phyloP scores from a whole-genome alignment of 2,888 invertebrate genomes.

The Drosophila anomalata region DNA sequence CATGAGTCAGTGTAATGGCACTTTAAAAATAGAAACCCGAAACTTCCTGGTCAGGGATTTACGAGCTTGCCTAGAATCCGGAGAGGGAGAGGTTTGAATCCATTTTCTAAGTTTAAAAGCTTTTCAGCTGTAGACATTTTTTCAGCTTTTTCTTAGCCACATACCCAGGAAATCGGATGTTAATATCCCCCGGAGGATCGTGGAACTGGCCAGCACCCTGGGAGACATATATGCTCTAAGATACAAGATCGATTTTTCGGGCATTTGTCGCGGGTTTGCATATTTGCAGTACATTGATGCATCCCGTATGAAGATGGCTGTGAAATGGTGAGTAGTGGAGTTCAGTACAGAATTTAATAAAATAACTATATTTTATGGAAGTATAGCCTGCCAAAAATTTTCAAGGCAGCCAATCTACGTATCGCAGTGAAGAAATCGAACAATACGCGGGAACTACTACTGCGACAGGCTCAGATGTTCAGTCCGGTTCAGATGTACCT shows the following conservation, averaged over 20 bases:
- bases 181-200: constrained; percentile 52
- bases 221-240: constrained; percentile 76
- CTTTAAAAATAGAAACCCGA: constrained; percentile 63
- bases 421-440: constrained; percentile 61
- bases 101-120: not conserved
- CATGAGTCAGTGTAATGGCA: constrained; percentile 72
- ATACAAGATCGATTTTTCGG: constrained; percentile 72
- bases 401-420: constrained; percentile 31
- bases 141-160: constrained; percentile 46
- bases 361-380: not conserved
- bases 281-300: constrained; percentile 75
- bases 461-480: constrained; percentile 37
- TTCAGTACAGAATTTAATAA: not conserved
- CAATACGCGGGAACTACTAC: constrained; percentile 64
- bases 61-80: constrained; percentile 53
- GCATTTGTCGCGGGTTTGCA: constrained; percentile 74
- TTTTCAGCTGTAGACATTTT: constrained; percentile 4
- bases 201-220: constrained; percentile 59
- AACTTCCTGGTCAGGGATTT: constrained; percentile 11
- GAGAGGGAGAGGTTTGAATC: constrained; percentile 73
- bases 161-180: constrained; percentile 41
- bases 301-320: constrained; percentile 42
- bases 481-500: constrained; percentile 60
- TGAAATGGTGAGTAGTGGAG: constrained; percentile 53
- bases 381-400: constrained; percentile 8